phyloP scores from a whole-genome alignment of 2,888 invertebrate species.

The Sclerodermus sp. region DNA sequence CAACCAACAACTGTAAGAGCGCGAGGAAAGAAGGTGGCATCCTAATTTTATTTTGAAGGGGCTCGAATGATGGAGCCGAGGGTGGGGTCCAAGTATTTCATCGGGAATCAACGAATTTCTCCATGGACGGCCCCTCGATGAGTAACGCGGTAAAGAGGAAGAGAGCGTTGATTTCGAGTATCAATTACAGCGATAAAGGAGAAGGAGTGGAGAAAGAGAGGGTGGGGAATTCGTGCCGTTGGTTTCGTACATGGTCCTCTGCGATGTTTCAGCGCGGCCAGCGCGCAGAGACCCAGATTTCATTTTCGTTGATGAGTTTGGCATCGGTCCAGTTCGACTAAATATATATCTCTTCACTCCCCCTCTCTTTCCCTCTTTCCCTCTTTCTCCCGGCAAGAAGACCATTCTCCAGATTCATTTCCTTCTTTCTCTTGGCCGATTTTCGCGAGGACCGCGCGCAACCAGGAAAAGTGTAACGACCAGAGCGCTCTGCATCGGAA shows the following conservation, averaged over 20 bases:
- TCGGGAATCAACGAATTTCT: too few species aligned
- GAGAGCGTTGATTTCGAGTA: not conserved
- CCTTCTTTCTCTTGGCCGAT: conserved; percentile 17
- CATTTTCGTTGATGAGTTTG: conserved; percentile 59
- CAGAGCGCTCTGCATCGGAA: too few species aligned
- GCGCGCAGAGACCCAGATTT: conserved; percentile 53
- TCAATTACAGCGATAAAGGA: too few species aligned
- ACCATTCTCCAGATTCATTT: conserved; percentile 3
- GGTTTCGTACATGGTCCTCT: conserved; percentile 6
- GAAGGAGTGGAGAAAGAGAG: not conserved
- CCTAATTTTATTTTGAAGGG: too few species aligned
- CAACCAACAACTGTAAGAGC: too few species aligned
- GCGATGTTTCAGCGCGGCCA: conserved; percentile 29
- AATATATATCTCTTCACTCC: conserved; percentile 46
- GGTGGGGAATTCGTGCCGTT: not conserved
- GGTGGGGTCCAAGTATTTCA: too few species aligned
- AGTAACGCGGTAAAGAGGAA: not conserved
- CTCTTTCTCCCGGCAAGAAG: not conserved
- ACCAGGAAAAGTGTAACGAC: too few species aligned
- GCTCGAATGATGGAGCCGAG: too few species aligned
- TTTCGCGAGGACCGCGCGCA: conserved; percentile 9
- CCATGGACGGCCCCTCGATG: not conserved
- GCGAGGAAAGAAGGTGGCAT: too few species aligned
- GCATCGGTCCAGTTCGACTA: conserved; percentile 53
- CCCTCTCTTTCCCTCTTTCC: conserved; percentile 9